These are phyloP conservation scores for Leptopilina boulardi DNA, from an alignment of 1,140 invertebrate genomes.

Conservation along the genomic window DNA sequence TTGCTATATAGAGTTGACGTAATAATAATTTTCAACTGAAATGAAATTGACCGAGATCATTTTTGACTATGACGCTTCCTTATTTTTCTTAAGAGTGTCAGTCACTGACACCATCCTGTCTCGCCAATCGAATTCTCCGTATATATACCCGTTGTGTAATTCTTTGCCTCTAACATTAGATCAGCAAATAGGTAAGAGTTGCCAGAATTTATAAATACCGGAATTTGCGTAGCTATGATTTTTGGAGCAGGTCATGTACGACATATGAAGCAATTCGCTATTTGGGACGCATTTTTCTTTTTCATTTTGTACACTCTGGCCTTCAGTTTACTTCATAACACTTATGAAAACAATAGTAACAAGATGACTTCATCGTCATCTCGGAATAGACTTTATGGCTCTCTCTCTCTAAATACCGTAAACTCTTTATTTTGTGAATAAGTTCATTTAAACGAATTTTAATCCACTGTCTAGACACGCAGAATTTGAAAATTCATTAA, in stretches of 20 bases:
- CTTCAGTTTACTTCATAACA: neutral
- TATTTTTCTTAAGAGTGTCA: constrained; percentile 35
- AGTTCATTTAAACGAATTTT: neutral
- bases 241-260: constrained; percentile 60
- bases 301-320: neutral
- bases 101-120: constrained; percentile 47
- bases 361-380: neutral
- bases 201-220: constrained; percentile 76
- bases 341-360: neutral
- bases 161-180: constrained; percentile 65
- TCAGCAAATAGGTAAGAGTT: constrained; percentile 59
- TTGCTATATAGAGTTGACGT: neutral
- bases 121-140: constrained; percentile 57
- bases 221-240: constrained; percentile 64
- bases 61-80: constrained; percentile 26
- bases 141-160: constrained; percentile 66
- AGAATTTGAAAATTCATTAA: no score
- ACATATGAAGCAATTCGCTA: constrained; percentile 62
- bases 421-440: neutral
- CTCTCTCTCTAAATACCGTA: neutral
- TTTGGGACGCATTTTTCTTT: constrained; percentile 35
- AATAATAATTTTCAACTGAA: neutral
- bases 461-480: neutral
- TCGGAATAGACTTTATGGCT: neutral
- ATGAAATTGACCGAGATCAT: constrained; percentile 15